phyloP scores from a whole-genome alignment of 1,140 invertebrate genomes.

The Ceratosolen solmsi region DNA sequence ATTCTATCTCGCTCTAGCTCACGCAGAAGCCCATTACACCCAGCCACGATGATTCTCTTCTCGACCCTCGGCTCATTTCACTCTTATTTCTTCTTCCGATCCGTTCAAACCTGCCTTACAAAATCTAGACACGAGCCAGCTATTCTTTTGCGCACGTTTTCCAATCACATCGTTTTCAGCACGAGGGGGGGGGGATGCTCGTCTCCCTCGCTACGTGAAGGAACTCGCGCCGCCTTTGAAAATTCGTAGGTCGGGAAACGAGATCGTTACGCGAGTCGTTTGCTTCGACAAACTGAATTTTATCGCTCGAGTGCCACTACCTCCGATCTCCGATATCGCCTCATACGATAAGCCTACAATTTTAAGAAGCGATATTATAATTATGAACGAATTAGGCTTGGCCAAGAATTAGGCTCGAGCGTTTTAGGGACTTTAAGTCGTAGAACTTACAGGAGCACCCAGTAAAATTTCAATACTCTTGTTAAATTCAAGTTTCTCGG shows the following conservation, averaged over 20 bases:
- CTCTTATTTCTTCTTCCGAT: constrained; percentile 56
- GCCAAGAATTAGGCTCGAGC: too few species aligned
- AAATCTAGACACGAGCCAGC: constrained; percentile 59
- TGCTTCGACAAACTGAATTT: constrained; percentile 39
- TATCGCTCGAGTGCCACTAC: background rate
- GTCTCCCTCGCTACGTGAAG: constrained; percentile 6
- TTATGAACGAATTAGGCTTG: too few species aligned
- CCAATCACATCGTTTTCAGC: constrained; percentile 65
- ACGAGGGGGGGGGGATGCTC: background rate
- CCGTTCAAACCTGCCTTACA: constrained; percentile 34
- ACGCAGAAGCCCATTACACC: background rate
- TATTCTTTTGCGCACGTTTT: constrained; percentile 67
- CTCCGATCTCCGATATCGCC: background rate
- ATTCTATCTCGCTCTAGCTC: constrained; percentile 37
- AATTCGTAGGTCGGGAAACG: constrained; percentile 39
- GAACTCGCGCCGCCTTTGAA: constrained; percentile 11
- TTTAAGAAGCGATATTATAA: too few species aligned
- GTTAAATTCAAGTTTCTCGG: constrained; percentile 6
- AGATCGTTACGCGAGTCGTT: constrained; percentile 46
- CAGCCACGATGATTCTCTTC: too few species aligned
- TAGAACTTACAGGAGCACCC: too few species aligned
- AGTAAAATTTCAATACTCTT: background rate
- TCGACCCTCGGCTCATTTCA: constrained; percentile 55
- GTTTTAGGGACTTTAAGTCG: too few species aligned
- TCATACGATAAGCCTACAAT: background rate